phyloP scores from a whole-genome alignment of 1,140 invertebrate genomes.

The Periplaneta americana region DNA sequence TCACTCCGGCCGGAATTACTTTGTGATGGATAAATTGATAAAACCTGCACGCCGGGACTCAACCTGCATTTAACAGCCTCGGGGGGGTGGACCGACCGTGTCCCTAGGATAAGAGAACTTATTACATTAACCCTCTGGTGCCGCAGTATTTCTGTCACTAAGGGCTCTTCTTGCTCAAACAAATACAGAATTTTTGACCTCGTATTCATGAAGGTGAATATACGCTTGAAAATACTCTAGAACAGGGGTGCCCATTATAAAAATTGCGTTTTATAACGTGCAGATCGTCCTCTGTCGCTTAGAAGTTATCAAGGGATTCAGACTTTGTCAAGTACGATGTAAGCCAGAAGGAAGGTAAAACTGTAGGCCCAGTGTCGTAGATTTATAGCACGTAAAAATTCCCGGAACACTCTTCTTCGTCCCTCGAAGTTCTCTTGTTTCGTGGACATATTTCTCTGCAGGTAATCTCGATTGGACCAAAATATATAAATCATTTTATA shows the following conservation, averaged over 20 bases:
- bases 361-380: no score
- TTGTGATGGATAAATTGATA: conserved; percentile 5
- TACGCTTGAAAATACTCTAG: background rate
- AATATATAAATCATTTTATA: no score
- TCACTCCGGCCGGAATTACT: background rate
- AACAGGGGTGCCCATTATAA: background rate
- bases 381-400: no score
- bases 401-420: no score
- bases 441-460: no score
- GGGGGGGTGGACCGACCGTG: background rate
- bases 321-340: no score
- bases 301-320: no score
- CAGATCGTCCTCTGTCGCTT: no score
- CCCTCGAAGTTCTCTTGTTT: no score
- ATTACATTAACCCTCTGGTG: background rate
- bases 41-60: background rate
- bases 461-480: no score
- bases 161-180: background rate
- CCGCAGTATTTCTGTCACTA: background rate
- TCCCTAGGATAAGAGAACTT: background rate
- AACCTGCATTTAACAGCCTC: background rate
- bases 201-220: background rate
- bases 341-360: no score
- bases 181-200: background rate
- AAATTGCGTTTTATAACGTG: no score